phyloP scores from a whole-genome alignment of 2,797 vertebrate species.

The Podargus strigoides region DNA sequence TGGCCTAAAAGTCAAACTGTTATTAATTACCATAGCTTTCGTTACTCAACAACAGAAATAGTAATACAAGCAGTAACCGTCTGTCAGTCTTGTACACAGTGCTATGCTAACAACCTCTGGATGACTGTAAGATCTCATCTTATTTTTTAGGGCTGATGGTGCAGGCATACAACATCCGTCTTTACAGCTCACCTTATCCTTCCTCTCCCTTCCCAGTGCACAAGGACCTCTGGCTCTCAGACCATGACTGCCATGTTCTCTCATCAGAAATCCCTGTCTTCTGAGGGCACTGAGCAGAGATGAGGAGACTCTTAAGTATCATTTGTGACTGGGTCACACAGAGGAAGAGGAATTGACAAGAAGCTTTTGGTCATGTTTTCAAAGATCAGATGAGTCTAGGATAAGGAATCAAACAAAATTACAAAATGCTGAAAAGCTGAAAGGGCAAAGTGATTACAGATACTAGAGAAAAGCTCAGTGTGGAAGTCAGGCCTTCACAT shows the following conservation, averaged over 20 bases:
- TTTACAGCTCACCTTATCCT: neutral
- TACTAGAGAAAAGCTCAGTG: neutral
- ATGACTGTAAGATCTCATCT: neutral
- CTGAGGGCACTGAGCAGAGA: neutral
- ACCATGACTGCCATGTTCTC: accelerated
- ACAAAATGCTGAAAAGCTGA: neutral
- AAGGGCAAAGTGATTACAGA: neutral
- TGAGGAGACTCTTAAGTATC: neutral
- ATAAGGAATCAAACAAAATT: neutral
- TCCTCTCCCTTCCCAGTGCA: neutral
- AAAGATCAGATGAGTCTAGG: neutral
- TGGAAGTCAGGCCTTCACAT: neutral
- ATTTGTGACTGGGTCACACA: neutral
- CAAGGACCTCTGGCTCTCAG: neutral
- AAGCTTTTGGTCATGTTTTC: neutral
- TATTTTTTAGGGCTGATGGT: neutral
- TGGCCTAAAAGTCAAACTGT: neutral
- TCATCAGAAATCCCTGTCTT: neutral
- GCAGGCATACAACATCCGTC: neutral
- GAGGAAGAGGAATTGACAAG: neutral
- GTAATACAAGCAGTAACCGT: neutral
- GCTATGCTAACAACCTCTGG: neutral
- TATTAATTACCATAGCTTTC: neutral
- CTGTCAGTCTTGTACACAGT: neutral
- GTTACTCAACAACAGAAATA: neutral